Percentiles rank a stretch among this genome's conserved stretches.
These are phyloP conservation scores for Drosophila azteca DNA, from an alignment of 1,140 invertebrate genomes.

Conservation along the genomic window DNA sequence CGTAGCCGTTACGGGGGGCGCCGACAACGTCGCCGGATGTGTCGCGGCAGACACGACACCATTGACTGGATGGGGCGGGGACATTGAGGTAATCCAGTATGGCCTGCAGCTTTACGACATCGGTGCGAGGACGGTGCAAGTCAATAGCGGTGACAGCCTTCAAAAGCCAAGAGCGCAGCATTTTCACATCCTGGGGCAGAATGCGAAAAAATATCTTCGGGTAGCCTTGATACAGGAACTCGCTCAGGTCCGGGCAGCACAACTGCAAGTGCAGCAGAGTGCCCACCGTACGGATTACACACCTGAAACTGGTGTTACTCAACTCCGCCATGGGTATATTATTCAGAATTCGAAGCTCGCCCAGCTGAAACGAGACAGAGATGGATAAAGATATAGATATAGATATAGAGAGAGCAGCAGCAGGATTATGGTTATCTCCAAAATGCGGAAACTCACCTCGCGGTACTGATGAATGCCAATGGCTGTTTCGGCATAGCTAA, in stretches of 20 bases:
- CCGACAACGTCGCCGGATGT: too few relatives aligned
- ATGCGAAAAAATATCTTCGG: conserved; percentile 16
- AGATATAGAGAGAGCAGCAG: neutral
- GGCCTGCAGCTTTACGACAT: too few relatives aligned
- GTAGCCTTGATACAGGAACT: conserved; percentile 18
- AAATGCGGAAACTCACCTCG: conserved; percentile 17
- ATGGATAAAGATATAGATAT: too few relatives aligned
- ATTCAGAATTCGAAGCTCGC: conserved; percentile 7
- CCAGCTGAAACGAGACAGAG: conserved; percentile 3
- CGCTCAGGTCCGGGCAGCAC: conserved; percentile 14
- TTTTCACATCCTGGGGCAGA: conserved; percentile 1
- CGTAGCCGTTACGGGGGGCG: too few relatives aligned
- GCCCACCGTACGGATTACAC: conserved; percentile 8
- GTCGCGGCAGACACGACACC: too few relatives aligned
- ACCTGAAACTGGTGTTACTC: neutral
- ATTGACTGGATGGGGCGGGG: too few relatives aligned
- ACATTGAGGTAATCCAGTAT: too few relatives aligned
- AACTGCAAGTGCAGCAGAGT: conserved; percentile 20
- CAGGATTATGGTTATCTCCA: too few relatives aligned
- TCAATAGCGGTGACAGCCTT: neutral
- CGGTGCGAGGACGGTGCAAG: neutral
- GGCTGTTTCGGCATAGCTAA: neutral
- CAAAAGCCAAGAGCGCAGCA: conserved; percentile 3
- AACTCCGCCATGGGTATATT: neutral
- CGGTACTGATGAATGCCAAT: conserved; percentile 23